Evolutionary conservation across 2,888 invertebrate species (phyloP), one percentile per base, ranked within the genome.

Genomic region (Pseudococcus longispinus): DNA sequence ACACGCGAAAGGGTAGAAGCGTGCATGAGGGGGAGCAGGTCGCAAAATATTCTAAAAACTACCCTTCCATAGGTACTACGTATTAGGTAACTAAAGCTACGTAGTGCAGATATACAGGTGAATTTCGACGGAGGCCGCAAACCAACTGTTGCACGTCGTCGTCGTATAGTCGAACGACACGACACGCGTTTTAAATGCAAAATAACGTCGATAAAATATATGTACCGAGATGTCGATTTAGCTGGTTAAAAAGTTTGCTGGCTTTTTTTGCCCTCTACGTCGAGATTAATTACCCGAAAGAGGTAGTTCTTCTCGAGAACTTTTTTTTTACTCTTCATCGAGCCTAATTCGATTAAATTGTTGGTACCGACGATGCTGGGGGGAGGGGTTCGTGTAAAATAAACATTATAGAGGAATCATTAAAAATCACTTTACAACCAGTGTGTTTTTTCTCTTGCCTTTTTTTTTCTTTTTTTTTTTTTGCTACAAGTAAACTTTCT

Each of bases 371-470:
- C 5, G 32, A 29, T 1, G 70, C 4, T 9, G 18, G 15, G 29
- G 15, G 9, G 11, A 23, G 15, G 23, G 13, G 13, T 20, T 60
- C 60, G 60, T 20, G 60, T 60, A 23, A 18, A 70, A 70, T 70
- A 70, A 70, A 70, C 70, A 70, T 29, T 70, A 70, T 15, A 32
- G 0, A 9, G 29, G 70, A 70, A 70, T 70, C 70, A 15, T 70
- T 70, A 70, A 70, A 70, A 70, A 70, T 70, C 70, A 70, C 70
- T 70, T 70, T 70, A 70, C 70, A 70, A 70, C 29, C 18, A 32
- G 70, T 70, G 70, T 70, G 29, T 70, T 29, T 70, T 23, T 60
- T 37, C 37, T n/a, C n/a, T 70, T 15, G 26, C 70, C 29, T 15
- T 70, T 70, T 70, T 70, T 70, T 4, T 11, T 23, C 23, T 20